These are phyloP conservation scores for Drosophila ezoana DNA, from an alignment of 2,888 invertebrate species.

Conservation along the genomic window DNA sequence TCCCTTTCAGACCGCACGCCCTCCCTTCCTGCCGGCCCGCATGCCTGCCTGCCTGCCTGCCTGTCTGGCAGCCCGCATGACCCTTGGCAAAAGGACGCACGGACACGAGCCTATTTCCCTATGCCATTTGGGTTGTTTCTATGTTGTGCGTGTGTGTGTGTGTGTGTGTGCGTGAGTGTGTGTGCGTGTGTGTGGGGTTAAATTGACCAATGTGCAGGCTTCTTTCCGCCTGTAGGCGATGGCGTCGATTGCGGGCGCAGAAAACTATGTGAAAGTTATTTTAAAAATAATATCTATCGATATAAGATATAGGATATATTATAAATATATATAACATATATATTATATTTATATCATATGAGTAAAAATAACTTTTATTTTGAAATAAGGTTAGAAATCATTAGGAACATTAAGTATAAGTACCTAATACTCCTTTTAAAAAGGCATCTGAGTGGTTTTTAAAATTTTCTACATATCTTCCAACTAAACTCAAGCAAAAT, in stretches of 20 bases:
- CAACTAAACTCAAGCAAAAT: too few relatives aligned
- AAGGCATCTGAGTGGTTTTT: background rate
- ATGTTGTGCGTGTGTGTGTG: constrained; percentile 1
- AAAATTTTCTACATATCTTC: background rate
- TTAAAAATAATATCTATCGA: background rate
- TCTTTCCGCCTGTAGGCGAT: constrained; percentile 48
- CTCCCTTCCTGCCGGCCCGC: constrained; percentile 7
- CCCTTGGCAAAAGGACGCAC: constrained; percentile 6
- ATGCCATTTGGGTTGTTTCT: constrained; percentile 60
- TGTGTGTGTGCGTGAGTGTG: constrained; percentile 7
- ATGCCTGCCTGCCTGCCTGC: constrained; percentile 1
- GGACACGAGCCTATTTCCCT: constrained; percentile 51
- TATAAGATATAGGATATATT: background rate
- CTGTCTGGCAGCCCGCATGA: background rate
- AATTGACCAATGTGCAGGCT: constrained; percentile 72
- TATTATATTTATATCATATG: too few relatives aligned
- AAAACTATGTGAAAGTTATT: background rate
- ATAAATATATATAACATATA: too few relatives aligned
- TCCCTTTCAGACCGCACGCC: constrained; percentile 36
- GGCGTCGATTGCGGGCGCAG: constrained; percentile 31
- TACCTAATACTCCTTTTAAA: too few relatives aligned
- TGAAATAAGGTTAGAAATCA: too few relatives aligned
- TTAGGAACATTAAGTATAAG: too few relatives aligned
- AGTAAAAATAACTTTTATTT: too few relatives aligned
- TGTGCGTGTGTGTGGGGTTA: constrained; percentile 27